Evolutionary conservation across 2,797 vertebrate species (phyloP).

Genomic region (Podargus strigoides): DNA sequence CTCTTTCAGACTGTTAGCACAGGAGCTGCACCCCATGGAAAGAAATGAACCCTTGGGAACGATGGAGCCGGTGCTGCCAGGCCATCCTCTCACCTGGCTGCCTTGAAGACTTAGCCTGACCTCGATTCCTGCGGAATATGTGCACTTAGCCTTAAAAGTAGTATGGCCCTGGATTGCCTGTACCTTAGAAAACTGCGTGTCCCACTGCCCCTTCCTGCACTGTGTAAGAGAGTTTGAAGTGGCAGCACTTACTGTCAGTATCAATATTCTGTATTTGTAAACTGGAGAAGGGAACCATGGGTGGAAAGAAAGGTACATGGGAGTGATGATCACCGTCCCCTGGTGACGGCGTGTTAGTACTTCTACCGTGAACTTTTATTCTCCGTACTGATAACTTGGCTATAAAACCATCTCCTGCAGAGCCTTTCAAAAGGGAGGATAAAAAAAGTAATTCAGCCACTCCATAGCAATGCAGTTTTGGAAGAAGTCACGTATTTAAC

Average conservation of each 20-base stretch:
- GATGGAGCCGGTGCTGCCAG: background rate
- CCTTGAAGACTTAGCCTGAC: background rate
- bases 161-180: background rate
- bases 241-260: background rate
- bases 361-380: background rate
- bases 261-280: background rate
- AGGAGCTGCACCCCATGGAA: background rate
- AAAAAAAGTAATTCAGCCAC: background rate
- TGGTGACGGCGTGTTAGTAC: background rate
- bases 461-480: background rate
- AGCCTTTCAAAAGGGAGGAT: background rate
- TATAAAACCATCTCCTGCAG: background rate
- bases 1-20: fast-evolving
- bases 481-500: background rate
- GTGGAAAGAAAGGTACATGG: background rate
- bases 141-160: background rate
- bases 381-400: background rate
- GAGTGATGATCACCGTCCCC: background rate
- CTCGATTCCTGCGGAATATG: background rate
- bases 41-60: background rate
- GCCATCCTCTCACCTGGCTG: background rate
- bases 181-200: background rate
- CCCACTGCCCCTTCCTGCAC: background rate
- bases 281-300: background rate
- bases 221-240: background rate